phyloP scores from a whole-genome alignment of 2,113 vertebrate genomes.

The Aphyosemion australe region DNA sequence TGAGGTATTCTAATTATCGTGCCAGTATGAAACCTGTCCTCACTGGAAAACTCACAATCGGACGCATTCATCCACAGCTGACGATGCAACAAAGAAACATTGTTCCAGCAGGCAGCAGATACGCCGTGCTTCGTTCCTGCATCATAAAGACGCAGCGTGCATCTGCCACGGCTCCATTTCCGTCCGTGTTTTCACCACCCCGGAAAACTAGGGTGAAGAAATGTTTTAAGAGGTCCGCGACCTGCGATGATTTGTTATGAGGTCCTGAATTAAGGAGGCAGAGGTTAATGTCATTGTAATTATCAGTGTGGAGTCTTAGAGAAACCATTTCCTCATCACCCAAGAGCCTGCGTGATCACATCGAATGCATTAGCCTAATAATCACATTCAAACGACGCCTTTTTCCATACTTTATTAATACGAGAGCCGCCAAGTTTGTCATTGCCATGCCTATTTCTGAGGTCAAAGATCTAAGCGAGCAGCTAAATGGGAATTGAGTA shows the following conservation, averaged over 20 bases:
- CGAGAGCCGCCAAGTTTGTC: conserved; percentile 59
- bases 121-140: conserved; percentile 17
- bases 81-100: conserved; percentile 25
- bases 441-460: conserved; percentile 72
- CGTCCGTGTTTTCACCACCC: conserved; percentile 21
- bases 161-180: conserved; percentile 34
- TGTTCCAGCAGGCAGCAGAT: conserved; percentile 30
- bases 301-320: conserved; percentile 68
- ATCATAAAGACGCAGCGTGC: conserved; percentile 30
- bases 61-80: conserved; percentile 19
- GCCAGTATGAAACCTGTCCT: conserved; percentile 51
- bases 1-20: conserved; percentile 68
- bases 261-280: conserved; percentile 74
- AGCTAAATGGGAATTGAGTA: conserved; percentile 63
- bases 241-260: conserved; percentile 64
- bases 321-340: conserved; percentile 73
- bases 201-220: conserved; percentile 49
- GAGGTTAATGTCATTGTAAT: conserved; percentile 83
- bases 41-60: conserved; percentile 13
- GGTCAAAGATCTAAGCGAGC: conserved; percentile 63
- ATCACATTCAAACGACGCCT: conserved; percentile 73
- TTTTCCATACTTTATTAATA: conserved; percentile 78
- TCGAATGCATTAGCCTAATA: conserved; percentile 79
- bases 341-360: conserved; percentile 74
- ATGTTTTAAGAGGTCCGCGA: conserved; percentile 51